Conservation (phyloP, 1,140 invertebrate genomes). For the Caenorhabditis tropicalis region DNA sequence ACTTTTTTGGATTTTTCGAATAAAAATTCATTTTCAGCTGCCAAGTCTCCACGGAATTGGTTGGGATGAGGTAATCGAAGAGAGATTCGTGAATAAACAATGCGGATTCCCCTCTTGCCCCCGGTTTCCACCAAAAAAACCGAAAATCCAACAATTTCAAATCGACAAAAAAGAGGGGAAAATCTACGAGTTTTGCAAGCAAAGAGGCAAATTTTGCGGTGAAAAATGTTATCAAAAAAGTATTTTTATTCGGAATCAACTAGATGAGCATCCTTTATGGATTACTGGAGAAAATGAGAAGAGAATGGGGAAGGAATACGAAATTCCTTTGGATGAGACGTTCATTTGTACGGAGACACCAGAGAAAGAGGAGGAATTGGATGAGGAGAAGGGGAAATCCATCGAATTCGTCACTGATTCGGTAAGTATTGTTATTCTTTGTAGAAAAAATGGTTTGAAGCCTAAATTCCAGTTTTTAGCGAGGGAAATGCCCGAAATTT, state of each 20-base stretch:
- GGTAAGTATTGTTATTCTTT: neutral
- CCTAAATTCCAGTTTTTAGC: too few relatives aligned
- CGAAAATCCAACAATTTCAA: neutral
- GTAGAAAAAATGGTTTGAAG: too few relatives aligned
- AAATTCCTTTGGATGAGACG: slow-evolving; percentile 2
- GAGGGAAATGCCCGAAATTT: too few relatives aligned
- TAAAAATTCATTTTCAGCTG: slow-evolving; percentile 29
- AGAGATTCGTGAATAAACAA: slow-evolving; percentile 47
- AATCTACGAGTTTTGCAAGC: slow-evolving; percentile 33
- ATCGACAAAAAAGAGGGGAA: slow-evolving; percentile 27
- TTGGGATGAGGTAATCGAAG: slow-evolving; percentile 57
- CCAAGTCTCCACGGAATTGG: slow-evolving; percentile 38
- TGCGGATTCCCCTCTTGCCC: slow-evolving; percentile 55
- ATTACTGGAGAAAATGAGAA: neutral
- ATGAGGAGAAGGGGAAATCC: neutral
- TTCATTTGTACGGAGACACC: neutral
- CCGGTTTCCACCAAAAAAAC: neutral
- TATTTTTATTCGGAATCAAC: neutral
- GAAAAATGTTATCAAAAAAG: slow-evolving; percentile 26
- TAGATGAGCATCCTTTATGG: slow-evolving; percentile 15
- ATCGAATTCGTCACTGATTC: neutral
- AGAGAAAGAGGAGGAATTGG: neutral
- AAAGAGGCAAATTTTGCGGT: slow-evolving; percentile 10
- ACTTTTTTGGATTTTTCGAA: neutral
- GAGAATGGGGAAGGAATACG: slow-evolving; percentile 3